A percentile compares a stretch with the other conserved stretches of the same genome.
Conservation (phyloP, 2,797 vertebrate genomes). For the Hemitrygon akajei region DNA sequence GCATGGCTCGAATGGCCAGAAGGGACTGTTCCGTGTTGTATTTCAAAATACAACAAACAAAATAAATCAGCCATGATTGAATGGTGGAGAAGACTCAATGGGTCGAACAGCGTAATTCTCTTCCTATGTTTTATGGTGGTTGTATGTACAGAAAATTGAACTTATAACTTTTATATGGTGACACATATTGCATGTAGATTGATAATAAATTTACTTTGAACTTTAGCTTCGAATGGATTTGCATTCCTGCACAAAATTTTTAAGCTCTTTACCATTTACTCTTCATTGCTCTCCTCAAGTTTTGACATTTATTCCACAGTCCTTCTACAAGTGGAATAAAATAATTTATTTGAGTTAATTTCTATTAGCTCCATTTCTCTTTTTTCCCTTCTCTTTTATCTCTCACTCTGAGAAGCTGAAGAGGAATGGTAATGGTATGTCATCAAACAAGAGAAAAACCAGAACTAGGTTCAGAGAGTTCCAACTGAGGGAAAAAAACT, state of each 20-base stretch:
- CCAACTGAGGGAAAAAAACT: not conserved
- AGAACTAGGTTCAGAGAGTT: not conserved
- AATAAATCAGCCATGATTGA: too few species aligned
- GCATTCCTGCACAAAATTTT: not conserved
- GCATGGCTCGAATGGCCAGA: too few species aligned
- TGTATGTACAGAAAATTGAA: not conserved
- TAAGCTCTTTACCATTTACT: not conserved
- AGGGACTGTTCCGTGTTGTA: too few species aligned
- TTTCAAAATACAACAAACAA: too few species aligned
- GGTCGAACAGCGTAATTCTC: too few species aligned
- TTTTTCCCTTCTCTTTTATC: not conserved
- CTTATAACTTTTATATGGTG: too few species aligned
- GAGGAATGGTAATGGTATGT: not conserved
- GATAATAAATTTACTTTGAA: too few species aligned
- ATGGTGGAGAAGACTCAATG: too few species aligned
- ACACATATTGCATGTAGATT: too few species aligned
- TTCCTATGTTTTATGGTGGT: too few species aligned
- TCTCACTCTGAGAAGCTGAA: not conserved
- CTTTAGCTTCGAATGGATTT: not conserved
- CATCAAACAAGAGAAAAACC: not conserved
- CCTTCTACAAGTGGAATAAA: not conserved
- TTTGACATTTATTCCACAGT: not conserved
- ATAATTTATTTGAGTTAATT: not conserved
- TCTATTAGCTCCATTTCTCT: not conserved
- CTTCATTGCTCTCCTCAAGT: not conserved